These are phyloP conservation scores for Teleiodes luculella DNA, from an alignment of 2,888 invertebrate genomes.

Conservation along the genomic window DNA sequence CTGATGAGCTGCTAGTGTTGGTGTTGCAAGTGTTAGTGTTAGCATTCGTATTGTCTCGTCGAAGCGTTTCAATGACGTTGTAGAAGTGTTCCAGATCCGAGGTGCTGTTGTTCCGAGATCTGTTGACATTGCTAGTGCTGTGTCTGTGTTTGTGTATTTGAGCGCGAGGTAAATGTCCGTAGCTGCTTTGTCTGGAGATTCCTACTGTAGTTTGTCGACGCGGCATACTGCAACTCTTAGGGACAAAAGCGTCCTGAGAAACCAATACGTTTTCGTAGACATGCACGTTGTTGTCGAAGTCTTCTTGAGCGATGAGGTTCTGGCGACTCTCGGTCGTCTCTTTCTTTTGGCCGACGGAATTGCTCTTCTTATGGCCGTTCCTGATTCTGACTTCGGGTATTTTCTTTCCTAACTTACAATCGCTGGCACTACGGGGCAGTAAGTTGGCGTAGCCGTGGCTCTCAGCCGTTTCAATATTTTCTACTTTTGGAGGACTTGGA, in stretches of 20 bases:
- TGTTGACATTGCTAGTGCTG: conserved; percentile 54
- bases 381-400: conserved; percentile 49
- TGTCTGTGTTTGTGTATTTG: conserved; percentile 57
- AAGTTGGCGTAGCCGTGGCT: conserved; percentile 64
- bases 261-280: conserved; percentile 67
- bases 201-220: conserved; percentile 55
- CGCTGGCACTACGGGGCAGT: conserved; percentile 66
- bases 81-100: conserved; percentile 63
- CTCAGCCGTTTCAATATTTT: conserved; percentile 40
- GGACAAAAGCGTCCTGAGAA: conserved; percentile 54
- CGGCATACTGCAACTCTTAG: conserved; percentile 72
- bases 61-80: conserved; percentile 59
- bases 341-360: conserved; percentile 65
- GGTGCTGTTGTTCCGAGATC: conserved; percentile 48
- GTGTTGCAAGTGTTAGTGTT: conserved; percentile 40
- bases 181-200: conserved; percentile 62
- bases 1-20: conserved; percentile 57
- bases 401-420: conserved; percentile 61
- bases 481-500: conserved; percentile 42
- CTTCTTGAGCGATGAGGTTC: conserved; percentile 66
- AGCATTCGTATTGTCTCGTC: conserved; percentile 37
- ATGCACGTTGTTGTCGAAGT: conserved; percentile 53
- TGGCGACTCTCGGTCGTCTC: conserved; percentile 71
- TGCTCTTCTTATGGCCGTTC: conserved; percentile 66
- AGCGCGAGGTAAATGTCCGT: conserved; percentile 60